phyloP scores from a whole-genome alignment of 2,888 invertebrate species.

The Folsomia candida region DNA sequence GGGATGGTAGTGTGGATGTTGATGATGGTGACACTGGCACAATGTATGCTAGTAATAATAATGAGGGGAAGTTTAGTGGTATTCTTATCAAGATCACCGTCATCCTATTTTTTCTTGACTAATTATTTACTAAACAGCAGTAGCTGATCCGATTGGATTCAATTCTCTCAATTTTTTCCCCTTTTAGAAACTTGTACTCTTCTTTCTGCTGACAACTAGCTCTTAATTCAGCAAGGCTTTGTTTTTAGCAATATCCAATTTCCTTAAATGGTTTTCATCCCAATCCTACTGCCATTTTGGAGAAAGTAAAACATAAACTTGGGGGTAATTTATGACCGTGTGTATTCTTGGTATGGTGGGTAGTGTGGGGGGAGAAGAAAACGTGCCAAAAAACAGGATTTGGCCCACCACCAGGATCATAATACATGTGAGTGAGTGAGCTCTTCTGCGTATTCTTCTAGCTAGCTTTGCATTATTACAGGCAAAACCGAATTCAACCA shows the following conservation, averaged over 20 bases:
- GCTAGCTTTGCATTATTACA: no score
- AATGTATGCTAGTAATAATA: neutral
- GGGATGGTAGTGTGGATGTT: constrained; percentile 35
- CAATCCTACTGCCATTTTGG: neutral
- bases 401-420: constrained; percentile 4
- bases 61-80: neutral
- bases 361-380: neutral
- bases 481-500: no score
- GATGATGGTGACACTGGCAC: constrained; percentile 40
- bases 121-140: no score
- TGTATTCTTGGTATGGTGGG: neutral
- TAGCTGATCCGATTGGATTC: no score
- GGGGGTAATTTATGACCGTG: neutral
- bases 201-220: no score
- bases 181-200: no score
- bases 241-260: neutral
- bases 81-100: no score
- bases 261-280: neutral
- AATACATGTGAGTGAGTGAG: neutral
- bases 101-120: no score
- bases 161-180: no score
- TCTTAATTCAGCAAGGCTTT: no score
- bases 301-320: neutral
- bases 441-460: no score
- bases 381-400: constrained; percentile 1